These are phyloP conservation scores for Ochotona princeps DNA, from an alignment of 2,113 vertebrate species.

Conservation along the genomic window DNA sequence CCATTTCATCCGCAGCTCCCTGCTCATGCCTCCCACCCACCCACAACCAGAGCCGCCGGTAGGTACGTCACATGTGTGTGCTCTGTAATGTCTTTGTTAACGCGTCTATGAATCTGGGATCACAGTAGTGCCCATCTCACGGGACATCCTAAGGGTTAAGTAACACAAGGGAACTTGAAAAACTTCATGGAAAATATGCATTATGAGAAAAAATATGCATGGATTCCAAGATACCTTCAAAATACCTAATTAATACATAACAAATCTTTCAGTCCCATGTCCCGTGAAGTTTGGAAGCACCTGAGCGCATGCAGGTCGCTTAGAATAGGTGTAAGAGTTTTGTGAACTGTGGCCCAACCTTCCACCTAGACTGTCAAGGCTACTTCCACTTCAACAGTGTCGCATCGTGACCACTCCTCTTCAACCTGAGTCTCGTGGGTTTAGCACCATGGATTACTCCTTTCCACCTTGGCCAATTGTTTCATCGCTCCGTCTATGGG, in stretches of 20 bases:
- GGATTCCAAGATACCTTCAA: no score
- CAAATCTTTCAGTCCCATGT: no score
- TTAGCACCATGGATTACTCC: background rate
- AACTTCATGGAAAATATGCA: no score
- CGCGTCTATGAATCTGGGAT: background rate
- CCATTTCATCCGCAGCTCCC: background rate
- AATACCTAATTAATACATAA: no score
- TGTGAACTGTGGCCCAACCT: background rate
- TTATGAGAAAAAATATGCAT: no score
- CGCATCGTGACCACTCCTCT: background rate
- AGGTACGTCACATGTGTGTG: background rate
- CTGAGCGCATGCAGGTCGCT: no score
- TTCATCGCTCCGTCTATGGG: background rate
- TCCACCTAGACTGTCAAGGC: background rate
- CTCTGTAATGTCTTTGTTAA: background rate
- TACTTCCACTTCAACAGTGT: background rate
- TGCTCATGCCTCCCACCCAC: background rate
- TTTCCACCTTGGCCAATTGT: background rate
- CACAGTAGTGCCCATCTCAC: background rate
- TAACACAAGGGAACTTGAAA: background rate
- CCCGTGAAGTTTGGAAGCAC: no score
- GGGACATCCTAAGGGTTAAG: background rate
- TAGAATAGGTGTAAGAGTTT: no score
- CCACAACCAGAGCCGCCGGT: background rate
- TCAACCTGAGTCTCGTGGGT: background rate